A percentile compares a stretch with the other conserved stretches of the same genome.
Evolutionary conservation across 2,797 vertebrate species (phyloP).

Genomic region (Scleropages formosus): DNA sequence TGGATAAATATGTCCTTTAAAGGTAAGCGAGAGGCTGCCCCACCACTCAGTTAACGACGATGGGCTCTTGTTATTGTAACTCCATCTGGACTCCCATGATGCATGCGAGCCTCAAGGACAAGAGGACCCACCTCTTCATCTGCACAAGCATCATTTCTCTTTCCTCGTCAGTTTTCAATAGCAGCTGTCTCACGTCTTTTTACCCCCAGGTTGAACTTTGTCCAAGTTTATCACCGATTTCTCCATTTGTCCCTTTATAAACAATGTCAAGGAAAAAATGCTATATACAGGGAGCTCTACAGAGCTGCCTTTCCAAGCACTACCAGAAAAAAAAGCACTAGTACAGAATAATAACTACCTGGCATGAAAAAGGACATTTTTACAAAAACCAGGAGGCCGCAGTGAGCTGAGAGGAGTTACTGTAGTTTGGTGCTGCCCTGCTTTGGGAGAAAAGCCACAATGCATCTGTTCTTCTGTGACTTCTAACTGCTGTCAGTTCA

Average conservation of each 20-base stretch:
- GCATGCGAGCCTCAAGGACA: constrained; percentile 2
- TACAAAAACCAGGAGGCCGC: too few species aligned
- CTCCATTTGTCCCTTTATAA: not conserved
- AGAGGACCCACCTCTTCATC: not conserved
- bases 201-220: not conserved
- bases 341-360: too few species aligned
- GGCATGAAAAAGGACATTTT: too few species aligned
- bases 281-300: too few species aligned
- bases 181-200: not conserved
- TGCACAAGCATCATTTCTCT: not conserved
- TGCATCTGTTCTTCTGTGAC: too few species aligned
- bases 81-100: not conserved
- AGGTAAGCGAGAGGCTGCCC: constrained; percentile 3
- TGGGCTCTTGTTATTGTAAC: not conserved
- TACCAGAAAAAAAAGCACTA: too few species aligned
- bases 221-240: not conserved
- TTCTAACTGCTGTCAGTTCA: too few species aligned
- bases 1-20: not conserved
- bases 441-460: too few species aligned
- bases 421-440: too few species aligned
- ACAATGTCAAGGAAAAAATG: not conserved
- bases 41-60: not conserved
- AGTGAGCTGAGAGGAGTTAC: too few species aligned
- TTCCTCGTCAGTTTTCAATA: not conserved
- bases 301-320: too few species aligned